Evolutionary conservation across 2,113 vertebrate species (phyloP).

Genomic region (Protomyctophum bolini): DNA sequence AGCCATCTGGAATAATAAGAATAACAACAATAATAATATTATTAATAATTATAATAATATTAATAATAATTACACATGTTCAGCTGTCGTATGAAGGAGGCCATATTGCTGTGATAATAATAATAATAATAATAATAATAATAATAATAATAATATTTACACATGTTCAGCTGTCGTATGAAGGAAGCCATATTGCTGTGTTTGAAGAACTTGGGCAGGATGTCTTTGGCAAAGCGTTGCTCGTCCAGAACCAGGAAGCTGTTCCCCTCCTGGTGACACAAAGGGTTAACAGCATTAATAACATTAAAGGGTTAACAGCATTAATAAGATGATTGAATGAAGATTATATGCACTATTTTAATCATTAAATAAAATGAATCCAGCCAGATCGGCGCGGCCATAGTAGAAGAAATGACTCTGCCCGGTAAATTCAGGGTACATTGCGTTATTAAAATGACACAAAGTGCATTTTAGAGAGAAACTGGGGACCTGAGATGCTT

Average conservation of each 20-base stretch:
- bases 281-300: slow-evolving; percentile 24
- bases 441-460: no score
- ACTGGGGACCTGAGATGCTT: no score
- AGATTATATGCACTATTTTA: no score
- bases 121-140: no score
- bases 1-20: slow-evolving; percentile 83
- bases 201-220: slow-evolving; percentile 97
- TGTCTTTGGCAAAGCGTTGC: slow-evolving; percentile 95
- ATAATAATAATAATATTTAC: slow-evolving; percentile 76
- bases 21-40: not conserved
- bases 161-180: slow-evolving; percentile 97
- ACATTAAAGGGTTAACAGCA: slow-evolving; percentile 22
- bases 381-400: no score
- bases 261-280: slow-evolving; percentile 86
- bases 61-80: slow-evolving; percentile 92
- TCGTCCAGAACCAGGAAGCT: slow-evolving; percentile 96
- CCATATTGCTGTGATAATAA: slow-evolving; percentile 94
- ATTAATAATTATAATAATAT: no score
- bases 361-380: no score
- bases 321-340: no score
- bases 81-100: slow-evolving; percentile 95
- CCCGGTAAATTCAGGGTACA: no score
- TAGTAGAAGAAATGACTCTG: no score
- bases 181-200: slow-evolving; percentile 99
- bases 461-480: no score